A percentile compares a stretch with the other conserved stretches of the same genome.
phyloP scores from a whole-genome alignment of 1,140 invertebrate genomes.

The Drosophila paulistorum region DNA sequence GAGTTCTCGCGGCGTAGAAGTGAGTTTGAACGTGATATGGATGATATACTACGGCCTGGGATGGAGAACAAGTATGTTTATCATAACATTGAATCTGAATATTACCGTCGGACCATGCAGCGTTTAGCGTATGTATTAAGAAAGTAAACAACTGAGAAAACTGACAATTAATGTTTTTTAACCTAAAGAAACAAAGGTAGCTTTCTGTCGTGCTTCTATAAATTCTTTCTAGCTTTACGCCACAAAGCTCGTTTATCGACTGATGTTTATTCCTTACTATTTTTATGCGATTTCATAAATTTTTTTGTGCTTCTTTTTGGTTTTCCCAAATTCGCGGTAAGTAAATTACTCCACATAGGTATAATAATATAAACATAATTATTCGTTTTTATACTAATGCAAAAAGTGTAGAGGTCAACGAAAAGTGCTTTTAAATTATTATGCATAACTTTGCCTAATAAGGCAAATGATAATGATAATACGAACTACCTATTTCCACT shows the following conservation, averaged over 20 bases:
- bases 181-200: slow-evolving; percentile 46
- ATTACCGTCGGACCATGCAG: slow-evolving; percentile 86
- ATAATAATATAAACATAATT: no score
- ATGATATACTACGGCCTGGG: slow-evolving; percentile 54
- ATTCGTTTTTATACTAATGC: no score
- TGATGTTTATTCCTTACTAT: slow-evolving; percentile 99
- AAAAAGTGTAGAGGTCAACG: no score
- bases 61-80: slow-evolving; percentile 75
- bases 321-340: slow-evolving; percentile 95
- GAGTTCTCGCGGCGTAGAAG: neutral
- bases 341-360: no score
- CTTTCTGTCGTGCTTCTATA: slow-evolving; percentile 38
- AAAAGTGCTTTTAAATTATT: no score
- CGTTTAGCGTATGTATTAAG: slow-evolving; percentile 63
- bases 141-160: neutral
- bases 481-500: no score
- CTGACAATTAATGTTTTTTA: neutral
- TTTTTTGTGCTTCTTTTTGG: slow-evolving; percentile 98
- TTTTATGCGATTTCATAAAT: slow-evolving; percentile 98
- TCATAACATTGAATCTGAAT: slow-evolving; percentile 83
- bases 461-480: no score
- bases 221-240: slow-evolving; percentile 90
- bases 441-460: no score
- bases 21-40: slow-evolving; percentile 51
- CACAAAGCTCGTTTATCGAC: slow-evolving; percentile 89